Percentiles rank a stretch among this genome's conserved stretches.
Conservation (phyloP, 1,140 invertebrate species). For the Ridgeia piscesae region DNA sequence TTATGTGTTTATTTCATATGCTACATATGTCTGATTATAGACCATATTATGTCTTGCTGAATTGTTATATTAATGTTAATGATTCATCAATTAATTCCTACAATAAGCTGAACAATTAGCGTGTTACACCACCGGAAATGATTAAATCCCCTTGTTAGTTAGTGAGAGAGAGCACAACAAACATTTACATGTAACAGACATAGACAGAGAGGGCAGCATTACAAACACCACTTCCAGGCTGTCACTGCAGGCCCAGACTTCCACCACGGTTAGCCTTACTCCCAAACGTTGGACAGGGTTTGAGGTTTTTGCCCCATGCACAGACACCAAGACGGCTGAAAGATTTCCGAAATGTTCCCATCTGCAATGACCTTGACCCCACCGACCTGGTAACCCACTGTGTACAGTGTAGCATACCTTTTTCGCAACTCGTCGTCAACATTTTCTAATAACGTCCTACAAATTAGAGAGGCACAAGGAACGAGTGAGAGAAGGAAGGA, state of each 20-base stretch:
- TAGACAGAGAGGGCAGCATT: background rate
- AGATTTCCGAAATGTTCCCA: background rate
- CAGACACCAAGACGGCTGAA: background rate
- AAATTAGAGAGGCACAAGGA: background rate
- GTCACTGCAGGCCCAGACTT: background rate
- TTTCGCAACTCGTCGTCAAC: slow-evolving; percentile 57
- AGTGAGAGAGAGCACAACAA: background rate
- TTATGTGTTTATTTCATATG: background rate
- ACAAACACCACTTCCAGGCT: background rate
- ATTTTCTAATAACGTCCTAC: slow-evolving; percentile 56
- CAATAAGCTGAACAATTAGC: background rate
- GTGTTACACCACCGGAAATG: background rate
- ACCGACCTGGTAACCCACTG: background rate
- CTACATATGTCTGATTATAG: background rate
- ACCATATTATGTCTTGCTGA: background rate
- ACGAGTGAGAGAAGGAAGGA: background rate
- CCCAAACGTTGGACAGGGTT: no score
- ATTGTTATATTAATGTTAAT: background rate
- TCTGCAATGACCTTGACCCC: background rate
- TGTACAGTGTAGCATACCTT: slow-evolving; percentile 41
- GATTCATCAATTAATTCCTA: background rate
- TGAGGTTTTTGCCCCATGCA: background rate
- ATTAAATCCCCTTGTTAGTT: background rate
- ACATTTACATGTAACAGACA: no score
- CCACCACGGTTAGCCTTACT: no score